These are phyloP conservation scores for Aspidoscelis tigris DNA, from an alignment of 2,113 vertebrate genomes.

Conservation along the genomic window DNA sequence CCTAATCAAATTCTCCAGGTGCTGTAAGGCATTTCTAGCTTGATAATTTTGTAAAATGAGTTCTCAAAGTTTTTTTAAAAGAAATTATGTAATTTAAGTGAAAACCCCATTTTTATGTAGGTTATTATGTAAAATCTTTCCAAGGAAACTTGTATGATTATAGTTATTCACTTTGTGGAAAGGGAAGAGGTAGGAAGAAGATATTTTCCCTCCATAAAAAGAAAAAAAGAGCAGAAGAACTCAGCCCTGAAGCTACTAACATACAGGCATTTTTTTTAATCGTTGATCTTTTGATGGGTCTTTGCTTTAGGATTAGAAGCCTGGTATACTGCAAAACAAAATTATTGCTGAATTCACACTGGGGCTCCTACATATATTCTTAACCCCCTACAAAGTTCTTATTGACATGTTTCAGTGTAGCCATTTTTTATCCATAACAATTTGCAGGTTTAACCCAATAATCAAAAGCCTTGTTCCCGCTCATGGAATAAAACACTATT, in stretches of 20 bases:
- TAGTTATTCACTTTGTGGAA: slow-evolving; percentile 38
- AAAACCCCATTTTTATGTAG: slow-evolving; percentile 21
- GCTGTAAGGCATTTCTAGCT: slow-evolving; percentile 26
- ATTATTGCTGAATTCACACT: slow-evolving; percentile 29
- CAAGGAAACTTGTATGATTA: slow-evolving; percentile 35
- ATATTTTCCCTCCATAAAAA: background rate
- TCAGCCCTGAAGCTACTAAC: slow-evolving; percentile 49
- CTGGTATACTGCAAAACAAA: slow-evolving; percentile 24
- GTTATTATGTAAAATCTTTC: slow-evolving; percentile 34
- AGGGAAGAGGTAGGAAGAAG: slow-evolving; percentile 35
- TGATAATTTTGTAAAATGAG: slow-evolving; percentile 45
- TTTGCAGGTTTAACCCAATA: background rate
- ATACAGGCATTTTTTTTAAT: slow-evolving; percentile 56
- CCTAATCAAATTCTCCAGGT: slow-evolving; percentile 29
- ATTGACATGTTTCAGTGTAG: slow-evolving; percentile 21
- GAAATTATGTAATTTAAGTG: slow-evolving; percentile 4
- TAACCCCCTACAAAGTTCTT: background rate
- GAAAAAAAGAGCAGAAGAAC: slow-evolving; percentile 40
- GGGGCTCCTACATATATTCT: slow-evolving; percentile 18
- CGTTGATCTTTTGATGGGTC: slow-evolving; percentile 62
- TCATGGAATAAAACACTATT: too few species aligned
- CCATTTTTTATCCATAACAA: slow-evolving; percentile 6
- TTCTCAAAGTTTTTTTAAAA: slow-evolving; percentile 18
- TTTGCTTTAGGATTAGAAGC: slow-evolving; percentile 36
- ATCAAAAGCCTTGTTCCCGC: too few species aligned